Conservation (phyloP, 2,113 vertebrate genomes). For the Tringa solitaria region DNA sequence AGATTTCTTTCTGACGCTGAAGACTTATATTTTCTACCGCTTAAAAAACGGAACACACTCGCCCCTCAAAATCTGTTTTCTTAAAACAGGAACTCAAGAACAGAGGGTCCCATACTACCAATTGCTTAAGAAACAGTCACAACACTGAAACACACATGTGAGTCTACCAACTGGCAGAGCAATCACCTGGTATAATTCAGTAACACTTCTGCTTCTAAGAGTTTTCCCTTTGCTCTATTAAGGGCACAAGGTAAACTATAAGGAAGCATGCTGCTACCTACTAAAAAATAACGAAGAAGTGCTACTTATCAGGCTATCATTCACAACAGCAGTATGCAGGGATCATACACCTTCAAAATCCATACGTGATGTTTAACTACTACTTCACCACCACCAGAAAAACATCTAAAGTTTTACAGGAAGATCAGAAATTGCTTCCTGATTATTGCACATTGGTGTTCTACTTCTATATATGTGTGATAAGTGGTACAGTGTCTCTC, state of each 20-base stretch:
- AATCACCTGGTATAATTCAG: neutral
- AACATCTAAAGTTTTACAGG: slow-evolving; percentile 50
- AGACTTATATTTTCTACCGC: neutral
- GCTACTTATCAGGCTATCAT: neutral
- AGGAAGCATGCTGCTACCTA: neutral
- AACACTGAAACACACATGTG: neutral
- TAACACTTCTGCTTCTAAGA: neutral
- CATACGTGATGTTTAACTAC: neutral
- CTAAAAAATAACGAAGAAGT: neutral
- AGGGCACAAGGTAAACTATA: neutral
- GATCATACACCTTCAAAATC: neutral
- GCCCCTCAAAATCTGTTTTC: neutral
- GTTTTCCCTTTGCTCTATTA: neutral
- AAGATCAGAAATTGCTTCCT: slow-evolving; percentile 66
- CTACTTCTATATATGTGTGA: neutral
- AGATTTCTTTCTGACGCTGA: neutral
- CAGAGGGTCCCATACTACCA: neutral
- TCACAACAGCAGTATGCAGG: neutral
- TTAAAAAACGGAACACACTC: neutral
- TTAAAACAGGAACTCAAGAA: neutral
- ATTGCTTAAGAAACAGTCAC: neutral
- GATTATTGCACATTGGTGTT: slow-evolving; percentile 26
- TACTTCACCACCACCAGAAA: neutral
- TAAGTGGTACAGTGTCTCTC: neutral
- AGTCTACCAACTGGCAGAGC: neutral